Base-by-base conservation (phyloP, 2,113 vertebrate genomes). In the Hyaena hyaena region DNA sequence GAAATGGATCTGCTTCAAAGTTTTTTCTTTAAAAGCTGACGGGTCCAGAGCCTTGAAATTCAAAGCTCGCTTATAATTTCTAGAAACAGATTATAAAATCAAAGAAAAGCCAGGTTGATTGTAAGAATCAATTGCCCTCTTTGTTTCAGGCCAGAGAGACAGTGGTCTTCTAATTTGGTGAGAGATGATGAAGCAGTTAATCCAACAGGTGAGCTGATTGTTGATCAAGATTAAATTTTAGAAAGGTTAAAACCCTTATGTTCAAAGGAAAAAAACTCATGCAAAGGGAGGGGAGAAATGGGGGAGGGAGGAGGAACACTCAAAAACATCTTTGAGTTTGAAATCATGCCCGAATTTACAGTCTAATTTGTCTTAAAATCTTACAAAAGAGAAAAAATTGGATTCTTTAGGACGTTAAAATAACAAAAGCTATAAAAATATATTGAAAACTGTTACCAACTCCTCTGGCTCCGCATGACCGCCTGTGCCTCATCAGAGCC, bases 61-160 rank as follows among this genome's bases (percentile, higher is more conserved):
- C 90, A 65, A 90, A 93, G 86, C 69, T 92, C 0, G 45, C 45
- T 83, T 84, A 83, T 94, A 87, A 95, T 93, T 87, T 93, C 89
- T 63, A 66, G 55, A 83, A 88, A 76, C 86, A 84, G 89, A 93
- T 90, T 90, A 96, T 12, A 74, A 90, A 97, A 90, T 95, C 97
- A 97, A 94, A 96, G 93, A 76, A 90, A 91, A 96, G 79, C 17
- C 39, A 83, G 68, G 85, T 33, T 45, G 79, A 81, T 9, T 65
- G 84, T 4, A 61, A 65, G 90, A 93, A 93, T 95, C 79, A 66
- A 84, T 35, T 73, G 43, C 65, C 26, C 35, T 92, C 55, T 90
- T 33, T 94, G 90, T 90, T 95, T 93, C 55, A 87, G 82, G 85
- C 43, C 24, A 94, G 87, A 94, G 87, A 95, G 68, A 91, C 76